A percentile compares a stretch with the other conserved stretches of the same genome.
These are phyloP conservation scores for Pleuronectes platessa DNA, from an alignment of 2,113 vertebrate genomes.

Conservation along the genomic window DNA sequence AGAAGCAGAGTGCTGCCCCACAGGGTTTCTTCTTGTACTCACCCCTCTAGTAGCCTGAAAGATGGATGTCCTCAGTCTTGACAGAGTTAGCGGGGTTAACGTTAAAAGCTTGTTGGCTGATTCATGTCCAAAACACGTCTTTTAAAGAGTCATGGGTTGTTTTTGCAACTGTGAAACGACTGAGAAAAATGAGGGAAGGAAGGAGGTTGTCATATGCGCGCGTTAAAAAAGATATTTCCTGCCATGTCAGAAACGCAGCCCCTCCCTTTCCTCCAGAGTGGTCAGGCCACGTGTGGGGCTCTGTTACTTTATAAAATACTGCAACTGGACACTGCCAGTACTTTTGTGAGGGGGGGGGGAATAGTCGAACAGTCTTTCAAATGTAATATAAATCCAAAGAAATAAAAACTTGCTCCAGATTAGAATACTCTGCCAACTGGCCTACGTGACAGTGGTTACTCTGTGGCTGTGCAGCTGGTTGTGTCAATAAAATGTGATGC, in stretches of 20 bases:
- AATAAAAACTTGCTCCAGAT: background rate
- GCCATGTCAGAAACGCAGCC: constrained; percentile 39
- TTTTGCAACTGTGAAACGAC: constrained; percentile 15
- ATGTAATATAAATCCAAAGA: background rate
- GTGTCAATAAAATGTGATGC: constrained; percentile 4
- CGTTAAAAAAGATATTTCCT: constrained; percentile 35
- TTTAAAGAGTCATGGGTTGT: background rate
- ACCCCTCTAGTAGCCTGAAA: constrained; percentile 31
- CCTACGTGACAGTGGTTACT: background rate
- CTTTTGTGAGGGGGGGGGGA: background rate
- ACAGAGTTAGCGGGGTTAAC: constrained; percentile 5
- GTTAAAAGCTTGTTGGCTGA: background rate
- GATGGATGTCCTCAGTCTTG: constrained; percentile 21
- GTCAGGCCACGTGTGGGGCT: constrained; percentile 3
- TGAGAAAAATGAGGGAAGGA: constrained; percentile 1
- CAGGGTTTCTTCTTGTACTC: constrained; percentile 34
- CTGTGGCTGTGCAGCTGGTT: background rate
- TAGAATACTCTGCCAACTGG: background rate
- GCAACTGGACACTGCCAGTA: background rate
- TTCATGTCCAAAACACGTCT: constrained; percentile 12
- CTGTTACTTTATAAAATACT: constrained; percentile 6
- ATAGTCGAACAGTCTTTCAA: background rate
- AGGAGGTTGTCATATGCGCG: background rate
- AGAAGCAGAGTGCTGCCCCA: background rate
- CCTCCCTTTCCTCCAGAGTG: constrained; percentile 30